Conservation (phyloP, 2,113 vertebrate genomes). For the Chloroceryle aenea region DNA sequence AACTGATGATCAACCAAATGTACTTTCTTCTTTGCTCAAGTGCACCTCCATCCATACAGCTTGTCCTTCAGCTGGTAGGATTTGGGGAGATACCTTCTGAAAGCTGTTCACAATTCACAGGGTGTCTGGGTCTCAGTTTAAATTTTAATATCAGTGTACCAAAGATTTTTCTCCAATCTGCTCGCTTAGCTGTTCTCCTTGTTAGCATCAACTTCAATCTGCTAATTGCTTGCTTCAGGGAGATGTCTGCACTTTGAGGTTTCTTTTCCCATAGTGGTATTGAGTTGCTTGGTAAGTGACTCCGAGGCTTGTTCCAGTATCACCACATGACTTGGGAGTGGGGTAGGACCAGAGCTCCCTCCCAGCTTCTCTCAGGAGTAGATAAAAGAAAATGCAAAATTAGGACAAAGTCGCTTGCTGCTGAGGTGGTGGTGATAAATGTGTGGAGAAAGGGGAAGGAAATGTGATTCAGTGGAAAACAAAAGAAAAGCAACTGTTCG, state of each 20-base stretch:
- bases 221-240: slow-evolving; percentile 31
- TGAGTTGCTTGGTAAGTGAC: not conserved
- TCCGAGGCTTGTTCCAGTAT: not conserved
- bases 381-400: not conserved
- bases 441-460: not conserved
- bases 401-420: not conserved
- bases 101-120: not conserved
- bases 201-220: not conserved
- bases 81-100: not conserved
- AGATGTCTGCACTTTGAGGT: slow-evolving; percentile 33
- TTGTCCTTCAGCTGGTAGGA: not conserved
- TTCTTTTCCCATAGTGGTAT: not conserved
- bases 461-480: not conserved
- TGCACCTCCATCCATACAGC: not conserved
- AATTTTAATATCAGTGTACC: not conserved
- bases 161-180: not conserved
- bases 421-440: not conserved
- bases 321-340: not conserved
- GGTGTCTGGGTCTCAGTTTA: not conserved
- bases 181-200: not conserved
- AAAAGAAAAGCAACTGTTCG: not conserved
- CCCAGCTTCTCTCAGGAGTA: not conserved
- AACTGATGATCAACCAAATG: not conserved
- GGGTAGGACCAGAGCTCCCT: not conserved
- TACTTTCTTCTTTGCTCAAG: not conserved